Evolutionary conservation across 1,140 invertebrate species (phyloP), one percentile per base, ranked within the genome.

Genomic region (Anoplophora glabripennis): DNA sequence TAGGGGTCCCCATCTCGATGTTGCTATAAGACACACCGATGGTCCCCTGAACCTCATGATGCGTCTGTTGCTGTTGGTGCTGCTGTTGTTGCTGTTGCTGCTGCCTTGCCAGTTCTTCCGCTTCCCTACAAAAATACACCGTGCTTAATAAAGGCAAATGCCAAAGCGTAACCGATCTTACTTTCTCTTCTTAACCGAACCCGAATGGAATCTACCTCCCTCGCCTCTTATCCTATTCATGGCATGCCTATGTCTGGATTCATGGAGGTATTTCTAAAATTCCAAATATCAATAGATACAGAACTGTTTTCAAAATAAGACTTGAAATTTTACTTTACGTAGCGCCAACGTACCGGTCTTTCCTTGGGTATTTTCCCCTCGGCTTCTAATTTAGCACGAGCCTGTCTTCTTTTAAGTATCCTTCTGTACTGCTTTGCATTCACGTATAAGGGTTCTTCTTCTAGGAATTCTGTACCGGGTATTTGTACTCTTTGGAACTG

Each of bases 371-470:
- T 98, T 77, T 95, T 91, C 21, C 94, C 94, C 72, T 89, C 88
- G 7, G 91, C 90, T 76, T 96, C 93, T 41, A 97, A 78, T 75
- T 94, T 94, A 0, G 94, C 94, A 44, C 94, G 78, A 0, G 93
- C 94, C 70, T 94, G 91, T 52, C 94, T 78, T 60, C 94, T 78
- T 73, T 95, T 94, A 7, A 97, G 78, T 70, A 97, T 97, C 56
- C 93, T 81, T 71, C 93, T 90, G 76, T 97, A 97, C 73, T 99
- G 97, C 74, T 96, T 96, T n/a, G 95, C 95, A 82, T 99, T 99
- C 0, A 99, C 97, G 78, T 98, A 99, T 7, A 99, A 76, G 1
- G 94, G 93, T 71, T 97, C 93, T 74, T 96, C 93, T 77, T 94
- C 91, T 11, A 93, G 80, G 53, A 93, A 80, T 75, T 91, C 91